Evolutionary conservation across 2,113 vertebrate species (phyloP).

Genomic region (Syngnathus floridae): DNA sequence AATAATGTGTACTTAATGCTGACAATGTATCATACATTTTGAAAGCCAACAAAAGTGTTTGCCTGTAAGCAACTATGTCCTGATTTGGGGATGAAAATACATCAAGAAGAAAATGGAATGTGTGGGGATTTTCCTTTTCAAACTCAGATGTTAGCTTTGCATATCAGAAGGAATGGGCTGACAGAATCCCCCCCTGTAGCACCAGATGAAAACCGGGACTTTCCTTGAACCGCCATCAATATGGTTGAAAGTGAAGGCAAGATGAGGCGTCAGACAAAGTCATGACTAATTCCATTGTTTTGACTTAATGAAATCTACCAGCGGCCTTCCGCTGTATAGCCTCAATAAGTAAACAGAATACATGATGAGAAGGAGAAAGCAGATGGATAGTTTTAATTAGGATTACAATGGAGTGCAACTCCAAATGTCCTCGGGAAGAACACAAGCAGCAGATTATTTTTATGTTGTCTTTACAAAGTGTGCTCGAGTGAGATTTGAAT

Average conservation of each 20-base stretch:
- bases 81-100: slow-evolving; percentile 51
- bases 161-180: slow-evolving; percentile 55
- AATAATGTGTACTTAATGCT: slow-evolving; percentile 32
- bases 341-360: slow-evolving; percentile 43
- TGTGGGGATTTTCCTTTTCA: slow-evolving; percentile 49
- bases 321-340: slow-evolving; percentile 22
- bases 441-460: slow-evolving; percentile 46
- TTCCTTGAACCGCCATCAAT: slow-evolving; percentile 44
- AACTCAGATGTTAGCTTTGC: slow-evolving; percentile 46
- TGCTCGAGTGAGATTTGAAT: slow-evolving; percentile 18
- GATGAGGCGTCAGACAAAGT: slow-evolving; percentile 32
- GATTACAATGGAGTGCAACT: slow-evolving; percentile 31
- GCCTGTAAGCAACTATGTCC: slow-evolving; percentile 51
- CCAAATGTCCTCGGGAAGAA: slow-evolving; percentile 26
- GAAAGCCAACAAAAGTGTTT: slow-evolving; percentile 55
- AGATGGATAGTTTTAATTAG: slow-evolving; percentile 58
- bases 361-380: slow-evolving; percentile 29
- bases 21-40: slow-evolving; percentile 37
- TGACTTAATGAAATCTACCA: slow-evolving; percentile 1
- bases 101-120: slow-evolving; percentile 40
- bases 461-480: slow-evolving; percentile 38
- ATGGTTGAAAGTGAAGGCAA: slow-evolving; percentile 31
- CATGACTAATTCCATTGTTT: slow-evolving; percentile 45
- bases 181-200: slow-evolving; percentile 53
- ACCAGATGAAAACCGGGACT: slow-evolving; percentile 49